A percentile compares a stretch with the other conserved stretches of the same genome.
phyloP scores from a whole-genome alignment of 2,797 vertebrate genomes.

The Protonibea diacanthus region DNA sequence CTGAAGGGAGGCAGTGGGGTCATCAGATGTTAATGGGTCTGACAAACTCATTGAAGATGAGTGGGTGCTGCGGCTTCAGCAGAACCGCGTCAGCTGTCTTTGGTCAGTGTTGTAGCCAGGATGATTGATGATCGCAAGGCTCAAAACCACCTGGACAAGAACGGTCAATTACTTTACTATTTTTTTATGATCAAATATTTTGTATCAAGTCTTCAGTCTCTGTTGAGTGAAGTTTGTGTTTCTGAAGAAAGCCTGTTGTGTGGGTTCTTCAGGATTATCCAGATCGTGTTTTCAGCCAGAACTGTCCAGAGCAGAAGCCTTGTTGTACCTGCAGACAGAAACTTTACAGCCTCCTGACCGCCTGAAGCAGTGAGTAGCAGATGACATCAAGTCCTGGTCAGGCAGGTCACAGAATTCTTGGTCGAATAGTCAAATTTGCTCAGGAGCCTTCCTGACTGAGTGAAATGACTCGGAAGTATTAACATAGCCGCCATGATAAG shows the following conservation, averaged over 20 bases:
- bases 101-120: constrained; percentile 67
- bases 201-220: background rate
- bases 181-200: background rate
- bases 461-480: too few relatives aligned
- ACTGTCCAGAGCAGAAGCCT: constrained; percentile 75
- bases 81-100: constrained; percentile 78
- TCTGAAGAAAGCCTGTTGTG: constrained; percentile 77
- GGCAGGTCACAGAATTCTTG: background rate
- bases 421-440: too few relatives aligned
- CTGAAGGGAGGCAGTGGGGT: constrained; percentile 1
- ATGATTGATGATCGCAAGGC: constrained; percentile 73
- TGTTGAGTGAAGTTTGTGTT: too few relatives aligned
- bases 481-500: too few relatives aligned
- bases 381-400: background rate
- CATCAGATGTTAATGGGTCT: constrained; percentile 77
- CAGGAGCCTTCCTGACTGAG: too few relatives aligned
- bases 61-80: constrained; percentile 71
- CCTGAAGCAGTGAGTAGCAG: background rate
- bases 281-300: constrained; percentile 80
- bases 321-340: constrained; percentile 67
- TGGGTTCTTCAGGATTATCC: constrained; percentile 60
- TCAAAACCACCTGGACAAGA: constrained; percentile 44
- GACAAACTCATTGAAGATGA: constrained; percentile 73
- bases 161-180: background rate
- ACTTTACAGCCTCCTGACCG: background rate